phyloP scores from a whole-genome alignment of 2,797 vertebrate species.

The Momotus momota region DNA sequence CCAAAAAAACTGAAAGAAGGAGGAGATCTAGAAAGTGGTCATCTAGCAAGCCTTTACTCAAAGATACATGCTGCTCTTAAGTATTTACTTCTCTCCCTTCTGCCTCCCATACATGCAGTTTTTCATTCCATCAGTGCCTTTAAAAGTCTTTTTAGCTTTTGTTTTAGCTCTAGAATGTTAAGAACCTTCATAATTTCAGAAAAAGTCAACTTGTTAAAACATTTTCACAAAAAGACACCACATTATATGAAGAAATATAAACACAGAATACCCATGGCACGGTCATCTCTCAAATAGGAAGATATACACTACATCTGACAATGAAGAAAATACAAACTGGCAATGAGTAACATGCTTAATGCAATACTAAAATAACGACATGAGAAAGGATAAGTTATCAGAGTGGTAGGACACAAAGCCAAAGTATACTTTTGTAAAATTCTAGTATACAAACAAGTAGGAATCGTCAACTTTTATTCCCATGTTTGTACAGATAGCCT shows the following conservation, averaged over 20 bases:
- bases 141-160: neutral
- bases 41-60: neutral
- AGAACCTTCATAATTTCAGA: neutral
- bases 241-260: neutral
- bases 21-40: neutral
- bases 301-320: neutral
- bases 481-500: neutral
- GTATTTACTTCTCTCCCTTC: neutral
- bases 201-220: neutral
- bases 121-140: neutral
- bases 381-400: neutral
- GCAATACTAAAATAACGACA: neutral
- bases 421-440: neutral
- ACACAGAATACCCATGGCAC: neutral
- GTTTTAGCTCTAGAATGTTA: neutral
- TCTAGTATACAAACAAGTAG: neutral
- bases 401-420: neutral
- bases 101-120: neutral
- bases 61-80: neutral
- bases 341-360: neutral
- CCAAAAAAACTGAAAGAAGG: neutral
- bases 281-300: neutral
- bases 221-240: neutral
- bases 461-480: neutral
- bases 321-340: neutral